A percentile compares a stretch with the other conserved stretches of the same genome.
phyloP scores from a whole-genome alignment of 2,888 invertebrate species.

The Acanthoscelides obtectus region DNA sequence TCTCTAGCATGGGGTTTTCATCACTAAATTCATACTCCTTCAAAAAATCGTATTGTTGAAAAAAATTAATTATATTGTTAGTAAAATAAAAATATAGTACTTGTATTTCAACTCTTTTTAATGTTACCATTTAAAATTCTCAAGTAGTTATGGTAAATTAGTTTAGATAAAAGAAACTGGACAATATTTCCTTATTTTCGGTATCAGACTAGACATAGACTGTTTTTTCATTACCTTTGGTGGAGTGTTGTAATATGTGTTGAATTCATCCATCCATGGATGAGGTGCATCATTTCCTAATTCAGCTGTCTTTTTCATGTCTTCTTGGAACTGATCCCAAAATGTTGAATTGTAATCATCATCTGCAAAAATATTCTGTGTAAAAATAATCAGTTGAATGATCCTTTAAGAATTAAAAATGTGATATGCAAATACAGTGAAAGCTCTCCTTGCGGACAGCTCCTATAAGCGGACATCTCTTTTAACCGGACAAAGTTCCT shows the following conservation, averaged over 20 bases:
- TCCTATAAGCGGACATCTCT: no score
- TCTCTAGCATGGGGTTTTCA: conserved; percentile 79
- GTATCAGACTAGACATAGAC: conserved; percentile 19
- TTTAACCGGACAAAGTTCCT: no score
- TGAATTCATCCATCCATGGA: conserved; percentile 69
- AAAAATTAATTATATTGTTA: no score
- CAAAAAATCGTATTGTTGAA: conserved; percentile 17
- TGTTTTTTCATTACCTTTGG: conserved; percentile 47
- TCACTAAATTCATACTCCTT: conserved; percentile 75
- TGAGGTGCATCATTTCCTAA: conserved; percentile 56
- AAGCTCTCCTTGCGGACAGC: no score
- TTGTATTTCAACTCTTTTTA: no score
- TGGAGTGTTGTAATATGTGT: conserved; percentile 55
- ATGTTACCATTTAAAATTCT: neutral
- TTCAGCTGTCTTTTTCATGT: conserved; percentile 74
- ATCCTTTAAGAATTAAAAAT: neutral
- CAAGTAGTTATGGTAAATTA: no score
- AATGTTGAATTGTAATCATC: conserved; percentile 56
- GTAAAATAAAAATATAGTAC: no score
- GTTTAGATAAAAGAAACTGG: no score
- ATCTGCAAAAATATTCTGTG: conserved; percentile 20
- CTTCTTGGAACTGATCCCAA: conserved; percentile 65
- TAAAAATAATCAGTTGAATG: neutral
- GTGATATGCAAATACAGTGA: neutral
- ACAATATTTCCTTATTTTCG: neutral